phyloP scores from a whole-genome alignment of 2,888 invertebrate genomes.

The Deroplatys truncata region DNA sequence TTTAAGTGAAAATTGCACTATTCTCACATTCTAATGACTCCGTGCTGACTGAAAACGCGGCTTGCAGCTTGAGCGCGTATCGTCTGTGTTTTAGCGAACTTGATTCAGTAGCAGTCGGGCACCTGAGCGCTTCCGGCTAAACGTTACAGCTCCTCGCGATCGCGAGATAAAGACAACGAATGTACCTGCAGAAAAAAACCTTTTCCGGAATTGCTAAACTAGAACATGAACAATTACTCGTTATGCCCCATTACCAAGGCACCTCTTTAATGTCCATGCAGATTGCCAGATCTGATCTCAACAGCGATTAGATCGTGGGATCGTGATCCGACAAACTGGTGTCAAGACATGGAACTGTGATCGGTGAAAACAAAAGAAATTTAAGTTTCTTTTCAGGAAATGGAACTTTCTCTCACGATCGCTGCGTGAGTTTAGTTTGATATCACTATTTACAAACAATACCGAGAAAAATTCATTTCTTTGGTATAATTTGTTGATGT shows the following conservation, averaged over 20 bases:
- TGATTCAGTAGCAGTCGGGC: not conserved
- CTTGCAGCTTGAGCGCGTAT: too few relatives aligned
- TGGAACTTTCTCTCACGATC: not conserved
- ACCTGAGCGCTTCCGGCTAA: not conserved
- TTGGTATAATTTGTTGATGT: too few relatives aligned
- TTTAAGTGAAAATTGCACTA: too few relatives aligned
- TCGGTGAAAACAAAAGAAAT: not conserved
- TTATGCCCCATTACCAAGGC: not conserved
- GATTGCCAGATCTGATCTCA: not conserved
- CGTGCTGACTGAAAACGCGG: too few relatives aligned
- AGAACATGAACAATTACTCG: not conserved
- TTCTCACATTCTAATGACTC: too few relatives aligned
- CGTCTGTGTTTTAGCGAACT: not conserved
- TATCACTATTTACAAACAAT: too few relatives aligned
- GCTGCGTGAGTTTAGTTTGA: too few relatives aligned
- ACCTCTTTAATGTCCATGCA: not conserved
- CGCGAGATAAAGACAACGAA: not conserved
- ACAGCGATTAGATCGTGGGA: not conserved
- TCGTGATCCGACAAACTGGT: not conserved
- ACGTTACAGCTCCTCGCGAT: not conserved
- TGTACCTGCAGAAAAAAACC: not conserved
- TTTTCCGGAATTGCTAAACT: not conserved
- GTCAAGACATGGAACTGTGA: not conserved
- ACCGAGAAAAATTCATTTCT: too few relatives aligned
- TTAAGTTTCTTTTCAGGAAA: not conserved